Evolutionary conservation across 2,888 invertebrate genomes (phyloP).

Genomic region (Oscheius onirici): DNA sequence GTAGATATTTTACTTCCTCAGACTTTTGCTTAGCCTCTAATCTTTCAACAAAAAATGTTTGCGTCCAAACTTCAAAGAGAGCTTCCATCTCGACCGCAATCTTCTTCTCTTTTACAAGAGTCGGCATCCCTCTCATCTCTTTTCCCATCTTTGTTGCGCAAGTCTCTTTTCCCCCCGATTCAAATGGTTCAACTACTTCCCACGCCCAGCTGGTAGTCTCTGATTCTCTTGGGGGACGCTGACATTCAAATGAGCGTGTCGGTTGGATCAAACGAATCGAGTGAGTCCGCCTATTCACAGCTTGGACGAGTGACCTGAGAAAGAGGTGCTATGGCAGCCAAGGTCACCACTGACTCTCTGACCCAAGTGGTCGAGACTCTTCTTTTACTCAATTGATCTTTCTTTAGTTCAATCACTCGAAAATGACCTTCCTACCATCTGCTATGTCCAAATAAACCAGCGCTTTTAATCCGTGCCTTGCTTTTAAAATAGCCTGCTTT

Average conservation of each 20-base stretch:
- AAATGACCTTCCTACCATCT: slow-evolving; percentile 12
- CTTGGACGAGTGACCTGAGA: not conserved
- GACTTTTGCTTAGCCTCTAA: too few species aligned
- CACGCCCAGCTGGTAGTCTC: slow-evolving; percentile 13
- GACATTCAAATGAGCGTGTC: slow-evolving; percentile 23
- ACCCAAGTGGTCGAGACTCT: not conserved
- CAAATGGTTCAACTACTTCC: slow-evolving; percentile 1
- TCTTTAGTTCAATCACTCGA: not conserved
- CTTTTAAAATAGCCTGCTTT: not conserved
- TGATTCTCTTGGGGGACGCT: not conserved
- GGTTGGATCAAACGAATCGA: slow-evolving; percentile 18
- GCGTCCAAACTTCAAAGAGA: too few species aligned
- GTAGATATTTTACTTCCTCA: too few species aligned
- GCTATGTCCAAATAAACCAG: not conserved
- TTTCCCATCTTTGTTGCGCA: slow-evolving; percentile 28
- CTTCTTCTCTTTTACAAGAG: not conserved
- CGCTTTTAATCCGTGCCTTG: not conserved
- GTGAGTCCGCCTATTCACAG: not conserved
- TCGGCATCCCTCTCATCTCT: slow-evolving; percentile 11
- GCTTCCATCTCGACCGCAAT: too few species aligned
- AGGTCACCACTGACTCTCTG: not conserved
- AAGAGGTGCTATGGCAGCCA: slow-evolving; percentile 11
- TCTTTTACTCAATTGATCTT: not conserved
- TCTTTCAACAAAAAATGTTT: too few species aligned
- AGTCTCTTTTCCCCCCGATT: not conserved